Percentiles rank a stretch among this genome's conserved stretches.
These are phyloP conservation scores for Neodiprion pinetum DNA, from an alignment of 1,140 invertebrate genomes.

Conservation along the genomic window DNA sequence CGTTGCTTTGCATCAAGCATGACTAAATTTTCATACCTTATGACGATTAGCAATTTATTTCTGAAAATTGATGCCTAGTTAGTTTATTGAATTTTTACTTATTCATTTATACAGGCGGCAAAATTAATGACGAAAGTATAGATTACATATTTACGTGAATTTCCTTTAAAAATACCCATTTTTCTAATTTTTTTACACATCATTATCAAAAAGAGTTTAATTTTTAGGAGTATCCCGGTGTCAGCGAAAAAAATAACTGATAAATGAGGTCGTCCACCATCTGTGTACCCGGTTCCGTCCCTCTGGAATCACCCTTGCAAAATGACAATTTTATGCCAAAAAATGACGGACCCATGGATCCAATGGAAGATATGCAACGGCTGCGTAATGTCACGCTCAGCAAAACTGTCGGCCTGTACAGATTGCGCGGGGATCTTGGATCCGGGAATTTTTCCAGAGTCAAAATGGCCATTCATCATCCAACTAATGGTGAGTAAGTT, in stretches of 20 bases:
- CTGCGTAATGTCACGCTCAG: constrained; percentile 70
- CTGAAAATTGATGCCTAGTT: no score
- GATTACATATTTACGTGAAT: no score
- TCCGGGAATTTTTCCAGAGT: constrained; percentile 91
- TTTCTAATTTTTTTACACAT: no score
- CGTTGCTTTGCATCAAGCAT: no score
- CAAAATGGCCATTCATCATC: constrained; percentile 82
- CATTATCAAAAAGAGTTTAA: no score
- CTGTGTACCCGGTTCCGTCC: constrained; percentile 3
- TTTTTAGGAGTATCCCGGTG: no score
- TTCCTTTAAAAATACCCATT: no score
- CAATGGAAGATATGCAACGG: constrained; percentile 42
- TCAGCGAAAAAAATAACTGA: not conserved
- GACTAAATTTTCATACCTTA: no score
- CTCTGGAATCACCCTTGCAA: not conserved
- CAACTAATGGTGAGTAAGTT: constrained; percentile 76
- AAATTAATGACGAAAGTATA: no score
- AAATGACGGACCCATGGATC: not conserved
- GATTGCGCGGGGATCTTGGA: constrained; percentile 76
- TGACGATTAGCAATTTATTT: no score
- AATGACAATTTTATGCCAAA: not conserved
- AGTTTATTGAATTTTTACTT: no score
- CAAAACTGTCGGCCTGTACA: constrained; percentile 73
- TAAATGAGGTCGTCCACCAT: constrained; percentile 9
- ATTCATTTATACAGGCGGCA: no score